These are phyloP conservation scores for Psephotus haematonotus DNA, from an alignment of 2,113 vertebrate genomes.

Conservation along the genomic window DNA sequence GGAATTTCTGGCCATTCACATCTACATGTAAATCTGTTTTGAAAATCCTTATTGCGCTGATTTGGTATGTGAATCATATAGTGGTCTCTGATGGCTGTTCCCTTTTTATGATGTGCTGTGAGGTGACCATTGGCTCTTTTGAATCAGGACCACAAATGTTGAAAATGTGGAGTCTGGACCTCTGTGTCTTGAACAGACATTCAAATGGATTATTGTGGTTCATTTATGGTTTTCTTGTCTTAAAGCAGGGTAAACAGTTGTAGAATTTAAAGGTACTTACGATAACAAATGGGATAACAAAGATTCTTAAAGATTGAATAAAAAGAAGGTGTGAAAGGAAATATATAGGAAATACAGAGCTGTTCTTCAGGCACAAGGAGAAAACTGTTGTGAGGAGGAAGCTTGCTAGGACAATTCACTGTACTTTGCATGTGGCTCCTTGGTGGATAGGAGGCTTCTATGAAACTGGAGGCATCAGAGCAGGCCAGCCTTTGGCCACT, in stretches of 20 bases:
- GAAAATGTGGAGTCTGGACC: not conserved
- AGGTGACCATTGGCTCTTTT: not conserved
- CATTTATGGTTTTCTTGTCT: not conserved
- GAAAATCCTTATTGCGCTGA: not conserved
- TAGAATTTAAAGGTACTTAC: not conserved
- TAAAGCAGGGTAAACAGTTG: not conserved
- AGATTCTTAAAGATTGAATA: not conserved
- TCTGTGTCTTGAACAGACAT: not conserved
- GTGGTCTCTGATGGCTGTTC: not conserved
- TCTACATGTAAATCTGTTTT: not conserved
- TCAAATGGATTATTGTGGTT: not conserved
- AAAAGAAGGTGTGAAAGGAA: not conserved
- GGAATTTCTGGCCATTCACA: not conserved
- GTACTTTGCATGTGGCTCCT: not conserved
- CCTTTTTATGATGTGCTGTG: not conserved
- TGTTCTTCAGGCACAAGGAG: not conserved
- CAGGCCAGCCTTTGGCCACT: too few relatives aligned
- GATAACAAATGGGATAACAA: not conserved
- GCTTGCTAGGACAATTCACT: not conserved
- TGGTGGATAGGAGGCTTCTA: not conserved
- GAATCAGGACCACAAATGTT: not conserved
- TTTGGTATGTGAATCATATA: not conserved
- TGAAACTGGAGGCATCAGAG: too few relatives aligned
- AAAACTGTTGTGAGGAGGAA: not conserved
- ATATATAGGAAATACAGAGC: not conserved